Conservation (phyloP, 2,888 invertebrate genomes). For the Drosophila antonietae region DNA sequence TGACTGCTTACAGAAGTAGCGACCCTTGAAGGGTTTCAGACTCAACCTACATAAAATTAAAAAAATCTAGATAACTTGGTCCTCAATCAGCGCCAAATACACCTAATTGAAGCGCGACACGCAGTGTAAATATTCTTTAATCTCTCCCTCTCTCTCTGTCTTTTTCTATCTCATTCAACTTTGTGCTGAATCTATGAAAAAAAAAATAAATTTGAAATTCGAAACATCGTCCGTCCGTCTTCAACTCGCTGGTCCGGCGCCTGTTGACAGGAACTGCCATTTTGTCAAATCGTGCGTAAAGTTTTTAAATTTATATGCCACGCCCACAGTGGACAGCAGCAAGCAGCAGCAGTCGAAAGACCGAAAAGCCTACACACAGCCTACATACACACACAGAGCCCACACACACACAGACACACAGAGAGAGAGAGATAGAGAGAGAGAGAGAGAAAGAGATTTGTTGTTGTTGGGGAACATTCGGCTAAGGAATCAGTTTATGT, state of each 20-base stretch:
- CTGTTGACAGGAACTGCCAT: slow-evolving; percentile 38
- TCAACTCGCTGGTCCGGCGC: slow-evolving; percentile 20
- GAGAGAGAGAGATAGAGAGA: too few relatives aligned
- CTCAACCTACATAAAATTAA: not conserved
- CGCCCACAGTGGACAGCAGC: too few relatives aligned
- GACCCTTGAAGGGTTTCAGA: slow-evolving; percentile 12
- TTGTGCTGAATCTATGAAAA: slow-evolving; percentile 4
- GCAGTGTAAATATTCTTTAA: slow-evolving; percentile 11
- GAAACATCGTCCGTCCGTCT: not conserved
- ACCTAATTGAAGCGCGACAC: slow-evolving; percentile 58
- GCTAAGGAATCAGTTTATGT: slow-evolving; percentile 62
- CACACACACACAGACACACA: not conserved
- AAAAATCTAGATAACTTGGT: slow-evolving; percentile 42
- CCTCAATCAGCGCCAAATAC: slow-evolving; percentile 63
- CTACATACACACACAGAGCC: not conserved
- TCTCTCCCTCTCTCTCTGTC: not conserved
- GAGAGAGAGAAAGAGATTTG: slow-evolving; percentile 41
- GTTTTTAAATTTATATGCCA: slow-evolving; percentile 47
- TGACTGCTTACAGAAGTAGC: not conserved
- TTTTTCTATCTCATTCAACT: not conserved
- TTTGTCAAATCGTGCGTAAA: slow-evolving; percentile 67
- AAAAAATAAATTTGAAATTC: slow-evolving; percentile 40
- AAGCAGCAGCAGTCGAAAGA: too few relatives aligned
- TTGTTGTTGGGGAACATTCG: slow-evolving; percentile 15
- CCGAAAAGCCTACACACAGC: slow-evolving; percentile 5